Base-by-base conservation (phyloP, 2,797 vertebrate genomes). In the Odontamblyopus rebecca region DNA sequence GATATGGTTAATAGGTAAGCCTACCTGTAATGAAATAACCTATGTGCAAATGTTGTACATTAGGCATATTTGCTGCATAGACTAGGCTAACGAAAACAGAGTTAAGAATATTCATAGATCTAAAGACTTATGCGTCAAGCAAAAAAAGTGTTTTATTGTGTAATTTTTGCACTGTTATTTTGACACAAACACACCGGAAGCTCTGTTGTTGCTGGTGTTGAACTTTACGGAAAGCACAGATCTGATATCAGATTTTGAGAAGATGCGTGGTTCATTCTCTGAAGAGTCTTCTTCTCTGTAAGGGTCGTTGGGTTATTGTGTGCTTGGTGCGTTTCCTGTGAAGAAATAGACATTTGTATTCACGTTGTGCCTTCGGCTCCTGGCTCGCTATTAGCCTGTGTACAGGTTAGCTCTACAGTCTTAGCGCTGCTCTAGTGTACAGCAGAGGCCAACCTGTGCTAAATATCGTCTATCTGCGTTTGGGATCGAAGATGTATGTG, bases 351-450 rank as follows among this genome's bases (percentile, higher is more conserved):
- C 13, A 3, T 6, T 9, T 27, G 5, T 29, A 61, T 30, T 29
- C 3, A 38, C 3, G 30, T 6, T 23, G 9, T 15, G 1, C 23
- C 23, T 63, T 11, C 41, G 54, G 48, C 35, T 13, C 8, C 2
- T 61, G 59, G 53, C 26, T 62, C 59, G 70, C 63, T 64, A 75
- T 65, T 62, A 35, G 32, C 74, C 44, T 15, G 60, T 35, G 71
- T 41, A 61, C 65, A 5, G 67, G 78, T 77, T 84, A 83, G 87
- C 84, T 16, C 44, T 15, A 48, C 44, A 61, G 50, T 64, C 74
- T 29, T 57, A 44, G 6, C 23, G 23, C 23, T 23, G 23, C 23
- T 1, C 7, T 8, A 13, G 38, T 64, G 64, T 66, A 23, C 23
- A 2, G 7, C 15, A 30, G 26, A 48, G 23, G 44, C 41, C 30